These are phyloP conservation scores for Cephus sareptanus DNA, from an alignment of 2,888 invertebrate species.

Conservation along the genomic window DNA sequence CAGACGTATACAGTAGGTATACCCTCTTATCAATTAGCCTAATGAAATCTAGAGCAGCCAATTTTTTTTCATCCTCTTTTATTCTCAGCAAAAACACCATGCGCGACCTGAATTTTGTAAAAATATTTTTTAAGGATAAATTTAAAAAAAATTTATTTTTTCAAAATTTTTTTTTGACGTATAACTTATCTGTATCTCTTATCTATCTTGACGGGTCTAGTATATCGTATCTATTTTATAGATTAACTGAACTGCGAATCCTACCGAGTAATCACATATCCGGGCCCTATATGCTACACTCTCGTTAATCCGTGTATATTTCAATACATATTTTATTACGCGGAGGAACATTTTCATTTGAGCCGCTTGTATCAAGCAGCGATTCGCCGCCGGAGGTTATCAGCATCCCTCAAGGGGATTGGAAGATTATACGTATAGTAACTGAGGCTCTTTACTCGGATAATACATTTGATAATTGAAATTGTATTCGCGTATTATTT, in stretches of 20 bases:
- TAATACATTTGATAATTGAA: constrained; percentile 48
- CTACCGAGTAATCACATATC: neutral
- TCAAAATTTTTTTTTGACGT: too few relatives aligned
- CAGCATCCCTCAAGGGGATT: constrained; percentile 43
- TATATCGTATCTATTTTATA: too few relatives aligned
- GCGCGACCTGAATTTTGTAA: too few relatives aligned
- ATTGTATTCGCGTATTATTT: constrained; percentile 24
- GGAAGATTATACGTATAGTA: constrained; percentile 39
- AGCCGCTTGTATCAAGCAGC: constrained; percentile 28
- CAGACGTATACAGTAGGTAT: neutral
- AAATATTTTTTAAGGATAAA: too few relatives aligned
- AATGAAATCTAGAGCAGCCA: constrained; percentile 13
- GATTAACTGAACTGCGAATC: neutral
- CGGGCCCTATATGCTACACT: neutral
- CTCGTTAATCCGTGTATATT: neutral
- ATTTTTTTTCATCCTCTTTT: too few relatives aligned
- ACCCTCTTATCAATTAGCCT: constrained; percentile 11
- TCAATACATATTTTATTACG: constrained; percentile 40
- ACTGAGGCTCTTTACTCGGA: constrained; percentile 30
- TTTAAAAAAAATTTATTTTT: too few relatives aligned
- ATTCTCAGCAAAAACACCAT: too few relatives aligned
- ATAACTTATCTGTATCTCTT: too few relatives aligned
- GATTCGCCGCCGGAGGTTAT: constrained; percentile 38
- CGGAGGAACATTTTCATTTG: constrained; percentile 29
- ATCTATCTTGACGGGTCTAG: too few relatives aligned